Conservation (phyloP, 2,888 invertebrate genomes). For the Polyommatus iphigenia region DNA sequence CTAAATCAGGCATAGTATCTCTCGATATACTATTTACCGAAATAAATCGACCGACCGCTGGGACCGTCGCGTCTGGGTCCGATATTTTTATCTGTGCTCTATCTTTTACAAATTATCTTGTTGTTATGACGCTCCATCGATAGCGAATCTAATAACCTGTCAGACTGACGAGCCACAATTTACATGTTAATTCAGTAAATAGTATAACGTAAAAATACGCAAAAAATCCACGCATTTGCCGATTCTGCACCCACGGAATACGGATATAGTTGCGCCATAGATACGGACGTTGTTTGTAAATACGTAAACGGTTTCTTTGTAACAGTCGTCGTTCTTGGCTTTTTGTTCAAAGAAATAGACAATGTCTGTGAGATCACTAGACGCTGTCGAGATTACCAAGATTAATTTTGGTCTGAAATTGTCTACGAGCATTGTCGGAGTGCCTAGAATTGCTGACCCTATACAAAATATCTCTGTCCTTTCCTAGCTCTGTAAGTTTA, state of each 20-base stretch:
- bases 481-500: neutral
- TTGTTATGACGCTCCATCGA: conserved; percentile 29
- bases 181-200: conserved; percentile 14
- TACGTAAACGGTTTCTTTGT: neutral
- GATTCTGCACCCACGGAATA: neutral
- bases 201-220: neutral
- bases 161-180: conserved; percentile 9
- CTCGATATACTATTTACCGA: neutral
- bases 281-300: neutral
- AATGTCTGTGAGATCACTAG: neutral
- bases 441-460: no score
- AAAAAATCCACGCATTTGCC: neutral
- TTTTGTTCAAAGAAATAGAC: neutral
- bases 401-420: no score
- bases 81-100: conserved; percentile 32
- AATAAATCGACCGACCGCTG: conserved; percentile 2
- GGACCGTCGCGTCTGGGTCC: conserved; percentile 31
- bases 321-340: neutral
- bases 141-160: conserved; percentile 31
- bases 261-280: neutral
- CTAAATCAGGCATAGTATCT: neutral
- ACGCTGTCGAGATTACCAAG: no score
- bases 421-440: no score
- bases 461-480: no score
- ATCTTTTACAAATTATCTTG: conserved; percentile 32